A percentile compares a stretch with the other conserved stretches of the same genome.
These are phyloP conservation scores for Equus quagga DNA, from an alignment of 2,113 vertebrate species.

Conservation along the genomic window DNA sequence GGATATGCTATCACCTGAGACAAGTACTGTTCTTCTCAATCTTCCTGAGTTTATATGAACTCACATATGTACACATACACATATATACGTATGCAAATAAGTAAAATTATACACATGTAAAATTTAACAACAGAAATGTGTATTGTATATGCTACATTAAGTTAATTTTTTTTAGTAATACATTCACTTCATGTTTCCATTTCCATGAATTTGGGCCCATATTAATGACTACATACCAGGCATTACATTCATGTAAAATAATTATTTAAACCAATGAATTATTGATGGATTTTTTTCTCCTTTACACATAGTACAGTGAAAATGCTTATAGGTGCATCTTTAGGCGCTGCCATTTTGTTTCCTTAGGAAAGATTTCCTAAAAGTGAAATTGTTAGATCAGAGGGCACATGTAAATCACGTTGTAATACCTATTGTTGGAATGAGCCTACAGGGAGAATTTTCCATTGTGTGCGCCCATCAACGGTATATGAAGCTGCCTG, in stretches of 20 bases:
- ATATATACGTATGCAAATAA: neutral
- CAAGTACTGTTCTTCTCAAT: neutral
- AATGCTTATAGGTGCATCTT: neutral
- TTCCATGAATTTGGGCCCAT: neutral
- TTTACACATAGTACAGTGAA: neutral
- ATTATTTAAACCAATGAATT: neutral
- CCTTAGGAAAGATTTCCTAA: neutral
- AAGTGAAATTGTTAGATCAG: neutral
- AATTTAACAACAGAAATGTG: neutral
- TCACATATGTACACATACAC: neutral
- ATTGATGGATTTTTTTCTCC: neutral
- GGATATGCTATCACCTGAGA: neutral
- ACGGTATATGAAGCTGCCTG: neutral
- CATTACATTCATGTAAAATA: neutral
- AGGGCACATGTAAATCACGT: neutral
- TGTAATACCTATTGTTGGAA: neutral
- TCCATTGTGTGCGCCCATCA: too few relatives aligned
- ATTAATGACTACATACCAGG: neutral
- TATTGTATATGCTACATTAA: neutral
- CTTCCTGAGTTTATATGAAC: neutral
- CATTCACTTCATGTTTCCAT: neutral
- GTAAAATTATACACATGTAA: neutral
- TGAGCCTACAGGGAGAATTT: neutral
- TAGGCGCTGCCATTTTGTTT: neutral
- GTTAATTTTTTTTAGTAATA: neutral